Evolutionary conservation across 2,797 vertebrate genomes (phyloP).

Genomic region (Odontamblyopus rebecca): DNA sequence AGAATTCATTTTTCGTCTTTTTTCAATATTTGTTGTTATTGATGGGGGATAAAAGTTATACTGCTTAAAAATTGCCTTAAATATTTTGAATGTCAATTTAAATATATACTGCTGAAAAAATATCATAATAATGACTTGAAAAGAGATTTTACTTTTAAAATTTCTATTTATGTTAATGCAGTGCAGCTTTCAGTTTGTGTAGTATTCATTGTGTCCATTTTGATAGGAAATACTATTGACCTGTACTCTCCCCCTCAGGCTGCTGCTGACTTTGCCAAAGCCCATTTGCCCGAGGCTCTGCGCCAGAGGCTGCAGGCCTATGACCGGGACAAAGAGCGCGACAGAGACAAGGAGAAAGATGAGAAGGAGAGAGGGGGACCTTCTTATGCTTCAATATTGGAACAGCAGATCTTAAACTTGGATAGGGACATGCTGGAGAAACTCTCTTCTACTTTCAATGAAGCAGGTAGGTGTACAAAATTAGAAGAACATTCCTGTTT

Average conservation of each 20-base stretch:
- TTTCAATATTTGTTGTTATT: not conserved
- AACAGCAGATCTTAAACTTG: slow-evolving; percentile 91
- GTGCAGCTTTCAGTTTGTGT: not conserved
- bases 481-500: not conserved
- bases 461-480: slow-evolving; percentile 83
- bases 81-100: too few relatives aligned
- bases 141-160: not conserved
- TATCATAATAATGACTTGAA: too few relatives aligned
- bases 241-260: slow-evolving; percentile 72
- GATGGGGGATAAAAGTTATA: not conserved
- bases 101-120: too few relatives aligned
- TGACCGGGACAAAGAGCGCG: slow-evolving; percentile 84
- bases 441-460: slow-evolving; percentile 89
- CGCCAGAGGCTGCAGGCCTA: slow-evolving; percentile 92
- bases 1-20: slow-evolving; percentile 18
- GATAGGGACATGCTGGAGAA: slow-evolving; percentile 94
- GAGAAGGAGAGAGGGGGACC: slow-evolving; percentile 75
- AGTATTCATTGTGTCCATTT: not conserved
- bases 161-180: not conserved
- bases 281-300: slow-evolving; percentile 88
- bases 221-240: not conserved
- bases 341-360: slow-evolving; percentile 81
- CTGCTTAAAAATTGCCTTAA: not conserved
- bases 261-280: slow-evolving; percentile 93
- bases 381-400: slow-evolving; percentile 91